Base-by-base conservation (phyloP, 1,140 invertebrate species). In the Orchestia grillus region DNA sequence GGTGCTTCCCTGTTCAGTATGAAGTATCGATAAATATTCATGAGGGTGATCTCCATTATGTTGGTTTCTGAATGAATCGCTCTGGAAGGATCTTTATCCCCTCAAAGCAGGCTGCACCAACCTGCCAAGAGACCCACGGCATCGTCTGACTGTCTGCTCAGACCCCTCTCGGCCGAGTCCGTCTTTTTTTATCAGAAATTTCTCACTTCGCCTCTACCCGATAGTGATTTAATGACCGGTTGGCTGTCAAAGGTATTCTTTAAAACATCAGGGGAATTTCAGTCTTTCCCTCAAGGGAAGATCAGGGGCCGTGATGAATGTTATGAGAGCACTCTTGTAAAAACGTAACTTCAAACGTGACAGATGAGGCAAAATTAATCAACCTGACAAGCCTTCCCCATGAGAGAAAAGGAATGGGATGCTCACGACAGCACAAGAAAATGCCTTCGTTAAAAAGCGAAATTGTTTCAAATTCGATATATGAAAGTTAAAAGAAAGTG, bases 291-390 rank as follows among this genome's bases (percentile, higher is more conserved):
- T 94, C 43, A 47, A 40, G 43, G 88, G 88, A 91, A 91, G 88
- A 91, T 91, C 88, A 45, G 92, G 4, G 92, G 92, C 44, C 11
- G 92, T 94, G 92, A 94, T 94, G 92, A 94, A 94, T 94, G 92
- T 94, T 94, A 94, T 94, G 92, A 47, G 92, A 77, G 44, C 92
- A 94, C 44, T 47, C 92, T 40, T 11, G 44, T 44, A 94, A 94
- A 94, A 94, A 44, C 92, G 44, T 44, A 94, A 94, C 92, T 94
- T 47, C 92, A 47, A 94, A 94, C 92, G 92, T 94, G 92, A 94
- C 92, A 47, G 44, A 94, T 94, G 92, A 94, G 92, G 44, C 44
- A 94, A 94, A 94, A 94, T 94, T 94, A 94, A 94, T 94, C 92
- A 94, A 94, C 92, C 92, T 94, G 92, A 94, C 44, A 94, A 94